A percentile compares a stretch with the other conserved stretches of the same genome.
phyloP scores from a whole-genome alignment of 2,888 invertebrate genomes.

The Athalia circularis region DNA sequence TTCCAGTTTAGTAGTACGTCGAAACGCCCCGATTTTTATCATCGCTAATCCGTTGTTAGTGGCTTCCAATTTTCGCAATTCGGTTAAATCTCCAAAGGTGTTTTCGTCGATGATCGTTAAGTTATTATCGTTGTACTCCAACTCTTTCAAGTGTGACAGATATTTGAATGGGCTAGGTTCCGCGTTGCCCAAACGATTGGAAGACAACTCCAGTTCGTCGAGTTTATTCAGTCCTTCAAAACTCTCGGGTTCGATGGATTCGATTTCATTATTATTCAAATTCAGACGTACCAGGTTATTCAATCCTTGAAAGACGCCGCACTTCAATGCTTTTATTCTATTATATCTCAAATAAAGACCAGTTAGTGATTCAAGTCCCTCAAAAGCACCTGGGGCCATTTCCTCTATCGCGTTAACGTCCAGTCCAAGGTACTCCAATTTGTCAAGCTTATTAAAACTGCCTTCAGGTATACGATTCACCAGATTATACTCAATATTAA shows the following conservation, averaged over 20 bases:
- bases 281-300: not conserved
- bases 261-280: conserved; percentile 4
- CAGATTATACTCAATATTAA: conserved; percentile 1
- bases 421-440: not conserved
- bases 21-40: conserved; percentile 2
- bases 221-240: conserved; percentile 19
- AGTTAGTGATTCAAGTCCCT: not conserved
- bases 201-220: not conserved
- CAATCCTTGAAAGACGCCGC: not conserved
- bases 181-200: conserved; percentile 11
- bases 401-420: not conserved
- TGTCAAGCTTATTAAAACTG: conserved; percentile 1
- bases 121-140: not conserved
- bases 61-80: not conserved
- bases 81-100: not conserved
- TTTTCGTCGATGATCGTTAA: not conserved
- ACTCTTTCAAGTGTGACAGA: not conserved
- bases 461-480: not conserved
- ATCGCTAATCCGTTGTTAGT: not conserved
- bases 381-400: not conserved
- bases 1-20: not conserved
- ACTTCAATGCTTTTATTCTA: conserved; percentile 13
- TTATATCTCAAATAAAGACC: not conserved
- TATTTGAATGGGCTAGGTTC: not conserved
- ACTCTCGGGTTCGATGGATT: not conserved